Evolutionary conservation across 2,113 vertebrate genomes (phyloP).

Genomic region (Planiliza haematocheilus): DNA sequence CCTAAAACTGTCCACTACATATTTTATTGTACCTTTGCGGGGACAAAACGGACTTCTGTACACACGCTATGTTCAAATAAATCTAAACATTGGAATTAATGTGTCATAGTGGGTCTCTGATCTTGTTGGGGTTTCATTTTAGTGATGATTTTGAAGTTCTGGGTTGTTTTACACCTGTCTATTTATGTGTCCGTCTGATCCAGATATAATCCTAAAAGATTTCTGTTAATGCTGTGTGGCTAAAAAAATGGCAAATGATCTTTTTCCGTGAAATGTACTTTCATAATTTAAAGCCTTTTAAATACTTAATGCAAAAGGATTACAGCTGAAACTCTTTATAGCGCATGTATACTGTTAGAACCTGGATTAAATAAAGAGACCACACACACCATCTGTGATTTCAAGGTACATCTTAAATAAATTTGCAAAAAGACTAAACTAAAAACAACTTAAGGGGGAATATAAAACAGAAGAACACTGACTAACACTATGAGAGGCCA

Average conservation of each 20-base stretch:
- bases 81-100: neutral
- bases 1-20: neutral
- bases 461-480: neutral
- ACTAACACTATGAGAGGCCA: conserved; percentile 10
- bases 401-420: neutral
- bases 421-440: conserved; percentile 2
- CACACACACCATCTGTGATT: neutral
- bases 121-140: neutral
- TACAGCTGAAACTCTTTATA: neutral
- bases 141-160: neutral
- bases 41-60: neutral
- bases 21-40: neutral
- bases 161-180: conserved; percentile 8
- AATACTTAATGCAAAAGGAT: neutral
- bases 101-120: neutral
- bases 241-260: too few relatives aligned
- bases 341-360: neutral
- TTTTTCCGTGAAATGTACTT: conserved; percentile 8
- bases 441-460: neutral
- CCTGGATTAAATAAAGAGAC: neutral
- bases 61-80: too few relatives aligned
- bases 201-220: neutral
- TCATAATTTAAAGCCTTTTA: conserved; percentile 1
- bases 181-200: neutral
- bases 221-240: conserved; percentile 9